Evolutionary conservation across 2,888 invertebrate genomes (phyloP).

Genomic region (Eurytoma adleriae): DNA sequence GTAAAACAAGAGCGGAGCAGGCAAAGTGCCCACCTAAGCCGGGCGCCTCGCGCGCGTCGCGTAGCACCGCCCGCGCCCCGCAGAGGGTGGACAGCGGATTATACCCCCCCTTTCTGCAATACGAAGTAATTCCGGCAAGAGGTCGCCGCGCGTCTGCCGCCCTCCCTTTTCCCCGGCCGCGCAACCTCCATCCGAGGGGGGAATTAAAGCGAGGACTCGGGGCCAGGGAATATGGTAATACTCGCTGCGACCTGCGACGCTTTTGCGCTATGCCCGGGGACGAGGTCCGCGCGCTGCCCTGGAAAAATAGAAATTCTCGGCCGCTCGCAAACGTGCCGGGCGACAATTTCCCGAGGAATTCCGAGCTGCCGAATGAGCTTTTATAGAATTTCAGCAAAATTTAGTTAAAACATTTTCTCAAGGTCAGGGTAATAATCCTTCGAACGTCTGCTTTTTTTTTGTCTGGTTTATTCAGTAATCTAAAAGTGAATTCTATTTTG

Average conservation of each 20-base stretch:
- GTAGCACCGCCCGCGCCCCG: neutral
- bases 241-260: neutral
- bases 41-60: constrained; percentile 19
- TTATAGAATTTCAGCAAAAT: too few species aligned
- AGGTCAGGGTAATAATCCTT: too few species aligned
- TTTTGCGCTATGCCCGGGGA: too few species aligned
- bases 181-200: constrained; percentile 2
- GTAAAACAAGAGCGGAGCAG: constrained; percentile 47
- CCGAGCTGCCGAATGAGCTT: too few species aligned
- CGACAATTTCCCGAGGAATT: too few species aligned
- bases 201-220: constrained; percentile 50
- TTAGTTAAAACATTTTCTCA: too few species aligned
- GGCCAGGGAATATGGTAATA: constrained; percentile 55
- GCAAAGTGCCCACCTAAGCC: constrained; percentile 43
- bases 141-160: constrained; percentile 42
- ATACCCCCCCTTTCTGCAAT: constrained; percentile 49
- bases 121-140: constrained; percentile 60
- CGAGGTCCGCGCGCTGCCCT: too few species aligned
- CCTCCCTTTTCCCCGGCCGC: neutral
- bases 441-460: too few species aligned
- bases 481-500: too few species aligned
- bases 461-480: too few species aligned
- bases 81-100: constrained; percentile 56
- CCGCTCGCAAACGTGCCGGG: too few species aligned
- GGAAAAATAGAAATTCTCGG: too few species aligned